These are phyloP conservation scores for Zaprionus nigranus DNA, from an alignment of 1,140 invertebrate genomes.

Conservation along the genomic window DNA sequence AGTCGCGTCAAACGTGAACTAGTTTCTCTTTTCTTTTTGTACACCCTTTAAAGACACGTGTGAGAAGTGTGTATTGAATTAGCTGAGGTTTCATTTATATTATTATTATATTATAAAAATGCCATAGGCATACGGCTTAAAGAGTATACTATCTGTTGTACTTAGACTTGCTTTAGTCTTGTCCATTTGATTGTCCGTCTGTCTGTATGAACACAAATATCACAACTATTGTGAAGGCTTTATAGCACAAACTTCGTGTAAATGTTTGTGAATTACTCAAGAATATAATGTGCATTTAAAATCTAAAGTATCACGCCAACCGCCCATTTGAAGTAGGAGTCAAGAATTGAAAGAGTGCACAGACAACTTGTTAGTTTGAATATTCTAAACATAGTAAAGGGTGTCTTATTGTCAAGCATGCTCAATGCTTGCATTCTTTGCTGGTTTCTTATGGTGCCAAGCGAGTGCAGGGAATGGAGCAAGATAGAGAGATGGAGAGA, in stretches of 20 bases:
- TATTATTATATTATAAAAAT: too few relatives aligned
- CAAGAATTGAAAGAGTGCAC: too few relatives aligned
- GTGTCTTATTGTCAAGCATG: neutral
- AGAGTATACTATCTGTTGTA: too few relatives aligned
- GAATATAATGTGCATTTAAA: neutral
- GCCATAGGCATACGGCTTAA: too few relatives aligned
- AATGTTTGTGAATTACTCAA: neutral
- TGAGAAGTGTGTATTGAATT: neutral
- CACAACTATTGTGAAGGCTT: neutral
- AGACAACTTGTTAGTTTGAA: neutral
- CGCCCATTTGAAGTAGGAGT: too few relatives aligned
- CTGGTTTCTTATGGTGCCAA: constrained; percentile 50
- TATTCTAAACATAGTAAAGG: neutral
- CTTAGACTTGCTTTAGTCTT: too few relatives aligned
- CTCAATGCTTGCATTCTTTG: constrained; percentile 3
- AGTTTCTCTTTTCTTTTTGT: constrained; percentile 47
- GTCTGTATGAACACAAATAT: neutral
- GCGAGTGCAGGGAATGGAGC: neutral
- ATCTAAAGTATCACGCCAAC: neutral
- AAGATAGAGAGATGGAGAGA: constrained; percentile 11
- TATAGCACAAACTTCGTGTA: neutral
- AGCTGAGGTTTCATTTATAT: too few relatives aligned
- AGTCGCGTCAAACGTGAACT: constrained; percentile 69
- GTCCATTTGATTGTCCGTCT: neutral
- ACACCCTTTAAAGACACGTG: neutral